Percentiles rank a stretch among this genome's conserved stretches.
These are phyloP conservation scores for Sparus aurata DNA, from an alignment of 2,797 vertebrate species.

Conservation along the genomic window DNA sequence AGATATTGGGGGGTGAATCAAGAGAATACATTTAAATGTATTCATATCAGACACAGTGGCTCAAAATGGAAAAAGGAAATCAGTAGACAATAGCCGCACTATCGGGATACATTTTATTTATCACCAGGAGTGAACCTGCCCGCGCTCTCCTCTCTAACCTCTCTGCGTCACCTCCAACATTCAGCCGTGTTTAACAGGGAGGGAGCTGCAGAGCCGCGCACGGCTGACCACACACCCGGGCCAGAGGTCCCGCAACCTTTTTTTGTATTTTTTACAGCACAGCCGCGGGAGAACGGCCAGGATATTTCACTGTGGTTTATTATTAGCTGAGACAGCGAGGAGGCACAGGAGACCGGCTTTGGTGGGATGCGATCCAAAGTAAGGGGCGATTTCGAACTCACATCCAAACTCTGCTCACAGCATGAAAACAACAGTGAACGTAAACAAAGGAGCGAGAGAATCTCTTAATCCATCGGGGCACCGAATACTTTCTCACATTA, in stretches of 20 bases:
- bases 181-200: background rate
- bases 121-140: background rate
- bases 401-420: slow-evolving; percentile 17
- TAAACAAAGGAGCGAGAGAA: slow-evolving; percentile 4
- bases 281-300: slow-evolving; percentile 28
- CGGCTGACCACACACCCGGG: background rate
- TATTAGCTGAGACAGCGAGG: slow-evolving; percentile 43
- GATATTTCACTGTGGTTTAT: slow-evolving; percentile 42
- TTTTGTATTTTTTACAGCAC: background rate
- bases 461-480: background rate
- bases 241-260: slow-evolving; percentile 44
- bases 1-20: no score
- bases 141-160: slow-evolving; percentile 4
- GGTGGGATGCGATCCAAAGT: slow-evolving; percentile 40
- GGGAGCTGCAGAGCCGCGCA: slow-evolving; percentile 18
- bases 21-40: background rate
- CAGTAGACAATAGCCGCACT: background rate
- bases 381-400: background rate
- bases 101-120: slow-evolving; percentile 19
- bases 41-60: background rate
- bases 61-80: background rate
- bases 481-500: background rate
- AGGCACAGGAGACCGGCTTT: slow-evolving; percentile 43
- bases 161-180: slow-evolving; percentile 15
- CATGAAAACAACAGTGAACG: slow-evolving; percentile 25